These are phyloP conservation scores for Drosophila mercatorum DNA, from an alignment of 2,888 invertebrate species.

Conservation along the genomic window DNA sequence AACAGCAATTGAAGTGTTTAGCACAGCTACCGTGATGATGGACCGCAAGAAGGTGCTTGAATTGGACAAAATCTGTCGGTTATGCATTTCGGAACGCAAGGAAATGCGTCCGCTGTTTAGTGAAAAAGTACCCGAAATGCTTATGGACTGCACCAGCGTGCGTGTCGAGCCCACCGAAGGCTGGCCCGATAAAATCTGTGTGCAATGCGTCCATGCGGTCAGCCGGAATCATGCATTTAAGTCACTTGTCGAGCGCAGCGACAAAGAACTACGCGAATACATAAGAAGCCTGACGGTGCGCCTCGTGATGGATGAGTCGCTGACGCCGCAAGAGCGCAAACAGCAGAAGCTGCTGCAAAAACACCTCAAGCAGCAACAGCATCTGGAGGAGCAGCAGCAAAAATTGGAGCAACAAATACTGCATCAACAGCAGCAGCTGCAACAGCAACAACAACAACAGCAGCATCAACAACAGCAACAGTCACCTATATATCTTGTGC, in stretches of 20 bases:
- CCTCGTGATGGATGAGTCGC: constrained; percentile 78
- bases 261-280: constrained; percentile 86
- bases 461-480: constrained; percentile 51
- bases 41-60: constrained; percentile 84
- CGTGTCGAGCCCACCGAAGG: constrained; percentile 87
- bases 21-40: constrained; percentile 62
- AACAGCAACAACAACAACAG: constrained; percentile 43
- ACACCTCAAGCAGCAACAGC: constrained; percentile 61
- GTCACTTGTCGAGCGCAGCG: constrained; percentile 87
- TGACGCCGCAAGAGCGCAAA: constrained; percentile 59
- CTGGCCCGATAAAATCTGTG: constrained; percentile 87
- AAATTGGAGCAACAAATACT: constrained; percentile 50
- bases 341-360: constrained; percentile 59
- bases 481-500: constrained; percentile 37
- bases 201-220: constrained; percentile 88
- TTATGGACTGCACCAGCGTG: constrained; percentile 88
- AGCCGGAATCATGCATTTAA: constrained; percentile 88
- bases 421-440: constrained; percentile 61
- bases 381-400: constrained; percentile 58
- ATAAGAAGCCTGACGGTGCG: constrained; percentile 84
- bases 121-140: constrained; percentile 88
- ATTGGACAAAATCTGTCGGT: constrained; percentile 88
- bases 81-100: constrained; percentile 87
- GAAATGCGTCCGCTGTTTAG: constrained; percentile 88
- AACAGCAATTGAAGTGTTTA: constrained; percentile 4